Evolutionary conservation across 2,888 invertebrate species (phyloP).

Genomic region (Thymelicus lineola): DNA sequence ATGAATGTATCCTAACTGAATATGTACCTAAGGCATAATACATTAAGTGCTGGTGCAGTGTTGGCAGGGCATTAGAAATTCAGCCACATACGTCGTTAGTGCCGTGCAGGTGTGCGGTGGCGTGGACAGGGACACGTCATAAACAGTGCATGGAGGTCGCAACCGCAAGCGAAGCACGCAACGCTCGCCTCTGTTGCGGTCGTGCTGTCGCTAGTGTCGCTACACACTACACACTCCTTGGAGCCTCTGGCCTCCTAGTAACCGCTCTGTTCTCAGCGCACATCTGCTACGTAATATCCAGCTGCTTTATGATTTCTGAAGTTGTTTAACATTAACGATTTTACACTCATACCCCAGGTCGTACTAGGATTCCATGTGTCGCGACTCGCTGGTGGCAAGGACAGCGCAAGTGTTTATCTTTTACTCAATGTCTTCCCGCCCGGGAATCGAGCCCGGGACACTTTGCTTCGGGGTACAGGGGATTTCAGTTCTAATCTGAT

Average conservation of each 20-base stretch:
- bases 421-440: no score
- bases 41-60: not conserved
- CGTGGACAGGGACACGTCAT: conserved; percentile 47
- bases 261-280: not conserved
- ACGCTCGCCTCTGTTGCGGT: conserved; percentile 61
- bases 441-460: no score
- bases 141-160: conserved; percentile 49
- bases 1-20: no score
- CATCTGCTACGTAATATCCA: not conserved
- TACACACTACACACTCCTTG: conserved; percentile 21
- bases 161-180: conserved; percentile 55
- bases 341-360: no score
- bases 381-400: no score
- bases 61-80: conserved; percentile 5
- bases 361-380: no score
- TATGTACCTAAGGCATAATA: not conserved
- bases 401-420: no score
- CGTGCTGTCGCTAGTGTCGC: conserved; percentile 40
- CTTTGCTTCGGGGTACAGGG: no score
- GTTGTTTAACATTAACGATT: no score
- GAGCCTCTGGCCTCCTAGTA: conserved; percentile 15
- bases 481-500: no score
- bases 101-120: conserved; percentile 14
- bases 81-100: conserved; percentile 20
- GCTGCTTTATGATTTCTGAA: not conserved